Conservation (phyloP, 2,888 invertebrate species). For the Crematogaster levior region DNA sequence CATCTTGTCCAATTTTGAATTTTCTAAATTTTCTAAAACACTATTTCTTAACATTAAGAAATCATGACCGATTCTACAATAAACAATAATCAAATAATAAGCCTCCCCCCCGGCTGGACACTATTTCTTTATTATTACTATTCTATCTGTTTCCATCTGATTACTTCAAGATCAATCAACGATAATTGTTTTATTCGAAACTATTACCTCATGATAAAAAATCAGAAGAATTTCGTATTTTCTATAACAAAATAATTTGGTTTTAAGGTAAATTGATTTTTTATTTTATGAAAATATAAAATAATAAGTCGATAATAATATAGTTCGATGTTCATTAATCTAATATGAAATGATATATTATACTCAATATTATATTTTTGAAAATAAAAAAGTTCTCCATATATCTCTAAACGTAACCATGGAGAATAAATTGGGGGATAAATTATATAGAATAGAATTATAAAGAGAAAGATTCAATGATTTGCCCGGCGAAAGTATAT, state of each 20-base stretch:
- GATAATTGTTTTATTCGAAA: neutral
- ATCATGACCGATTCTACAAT: too few relatives aligned
- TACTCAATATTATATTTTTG: neutral
- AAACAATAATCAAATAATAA: too few relatives aligned
- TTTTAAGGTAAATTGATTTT: neutral
- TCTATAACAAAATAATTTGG: neutral
- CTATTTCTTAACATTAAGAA: conserved; percentile 5
- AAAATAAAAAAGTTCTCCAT: neutral
- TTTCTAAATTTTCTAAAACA: neutral
- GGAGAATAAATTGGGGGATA: neutral
- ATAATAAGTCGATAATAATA: conserved; percentile 16
- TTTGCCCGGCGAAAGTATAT: neutral
- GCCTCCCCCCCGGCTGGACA: too few relatives aligned
- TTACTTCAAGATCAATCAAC: neutral
- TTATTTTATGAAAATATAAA: neutral
- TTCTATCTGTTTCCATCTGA: neutral
- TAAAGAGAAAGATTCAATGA: neutral
- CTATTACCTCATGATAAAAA: neutral
- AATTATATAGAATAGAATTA: neutral
- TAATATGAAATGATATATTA: neutral
- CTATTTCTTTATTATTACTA: too few relatives aligned
- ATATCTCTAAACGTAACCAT: neutral
- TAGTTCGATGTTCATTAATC: neutral
- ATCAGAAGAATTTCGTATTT: neutral
- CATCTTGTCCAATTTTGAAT: neutral